Base-by-base conservation (phyloP, 2,113 vertebrate species). In the Pelmatolapia mariae region DNA sequence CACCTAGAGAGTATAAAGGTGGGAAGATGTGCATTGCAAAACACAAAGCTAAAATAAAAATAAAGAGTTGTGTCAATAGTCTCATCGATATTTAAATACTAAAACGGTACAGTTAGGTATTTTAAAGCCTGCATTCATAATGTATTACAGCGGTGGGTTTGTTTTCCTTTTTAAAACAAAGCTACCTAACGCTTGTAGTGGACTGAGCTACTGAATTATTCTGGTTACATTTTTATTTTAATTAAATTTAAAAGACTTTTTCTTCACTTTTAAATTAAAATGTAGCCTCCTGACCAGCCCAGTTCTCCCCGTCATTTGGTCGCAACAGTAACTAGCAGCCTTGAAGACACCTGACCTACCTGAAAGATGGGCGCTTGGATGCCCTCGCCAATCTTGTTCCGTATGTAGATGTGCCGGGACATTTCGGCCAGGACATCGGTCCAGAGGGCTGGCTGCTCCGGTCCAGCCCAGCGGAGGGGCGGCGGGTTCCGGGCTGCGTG, bases 351-450 rank as follows among this genome's bases (percentile, higher is more conserved):
- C 36, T 18, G 11, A 63, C 89, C 45, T 85, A 98, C 97, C 97
- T 98, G 97, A 53, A 97, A 96, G 90, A 97, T 93, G 56, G 98
- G 97, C 89, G 97, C 96, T 86, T 94, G 97, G 94, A 95, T 97
- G 66, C 97, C 96, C 87, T 98, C 97, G 0, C 96, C 96, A 7
- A 97, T 93, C 94, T 96, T 97, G 95, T 97, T 97, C 89, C 96
- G 96, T 85, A 97, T 97, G 95, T 96, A 97, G 88, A 98, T 97
- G 90, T 97, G 97, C 82, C 96, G 96, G 86, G 98, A 97, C 98
- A 98, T 98, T 89, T 97, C 95, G 26, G 96, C 95, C 94, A 96
- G 93, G 43, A 96, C 97, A 96, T 97, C 96, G 84, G 96, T 96
- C 96, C 96, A 97, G 83, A 96, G 91, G 45, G 95, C 95, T 8